Evolutionary conservation across 2,797 vertebrate species (phyloP).

Genomic region (Halcyon chelicuti): DNA sequence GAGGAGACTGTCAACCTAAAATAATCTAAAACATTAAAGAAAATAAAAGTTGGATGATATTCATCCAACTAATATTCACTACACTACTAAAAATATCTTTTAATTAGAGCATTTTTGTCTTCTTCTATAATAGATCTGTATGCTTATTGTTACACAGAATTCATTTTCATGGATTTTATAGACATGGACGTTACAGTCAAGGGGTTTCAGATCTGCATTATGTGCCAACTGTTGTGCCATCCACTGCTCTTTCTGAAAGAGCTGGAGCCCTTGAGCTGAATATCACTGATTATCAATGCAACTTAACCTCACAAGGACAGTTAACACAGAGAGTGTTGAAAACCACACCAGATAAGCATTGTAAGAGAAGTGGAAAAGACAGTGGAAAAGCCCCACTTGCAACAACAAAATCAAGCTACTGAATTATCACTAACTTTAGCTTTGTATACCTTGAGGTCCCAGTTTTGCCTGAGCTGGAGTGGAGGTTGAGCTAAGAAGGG

Average conservation of each 20-base stretch:
- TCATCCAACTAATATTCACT: background rate
- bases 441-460: constrained; percentile 85
- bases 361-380: background rate
- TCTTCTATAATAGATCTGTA: background rate
- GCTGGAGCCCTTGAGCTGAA: background rate
- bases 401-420: background rate
- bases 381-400: background rate
- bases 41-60: background rate
- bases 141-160: background rate
- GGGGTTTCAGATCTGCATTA: background rate
- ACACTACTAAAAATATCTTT: background rate
- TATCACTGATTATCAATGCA: background rate
- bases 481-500: constrained; percentile 84
- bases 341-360: background rate
- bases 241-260: background rate
- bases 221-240: background rate
- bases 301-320: background rate
- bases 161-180: background rate
- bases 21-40: constrained; percentile 8
- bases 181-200: background rate
- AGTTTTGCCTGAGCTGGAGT: constrained; percentile 82
- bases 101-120: background rate
- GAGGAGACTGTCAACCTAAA: background rate
- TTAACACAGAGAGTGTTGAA: background rate
- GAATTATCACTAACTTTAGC: background rate